Percentiles rank a stretch among this genome's conserved stretches.
Evolutionary conservation across 2,113 vertebrate species (phyloP).

Genomic region (Corythoichthys haematopterus): DNA sequence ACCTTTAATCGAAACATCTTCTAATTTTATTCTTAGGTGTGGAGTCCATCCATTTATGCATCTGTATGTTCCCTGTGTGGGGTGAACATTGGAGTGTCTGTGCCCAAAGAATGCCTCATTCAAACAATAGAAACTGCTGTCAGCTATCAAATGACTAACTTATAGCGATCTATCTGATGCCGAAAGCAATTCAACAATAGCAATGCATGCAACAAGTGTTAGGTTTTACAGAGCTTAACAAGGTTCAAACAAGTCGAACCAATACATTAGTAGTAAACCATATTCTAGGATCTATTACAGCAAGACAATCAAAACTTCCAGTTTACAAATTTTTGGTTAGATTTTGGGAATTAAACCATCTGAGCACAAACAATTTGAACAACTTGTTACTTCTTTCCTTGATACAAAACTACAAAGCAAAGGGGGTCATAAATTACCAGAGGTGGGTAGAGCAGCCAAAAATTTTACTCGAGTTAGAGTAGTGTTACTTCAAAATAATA

Average conservation of each 20-base stretch:
- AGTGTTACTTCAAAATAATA: too few species aligned
- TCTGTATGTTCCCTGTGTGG: too few species aligned
- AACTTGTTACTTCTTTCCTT: background rate
- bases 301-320: background rate
- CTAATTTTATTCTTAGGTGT: too few species aligned
- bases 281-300: background rate
- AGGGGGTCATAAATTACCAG: too few species aligned
- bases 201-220: background rate
- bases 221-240: background rate
- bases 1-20: too few species aligned
- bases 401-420: too few species aligned
- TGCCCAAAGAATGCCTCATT: too few species aligned
- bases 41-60: too few species aligned
- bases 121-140: background rate
- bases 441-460: too few species aligned
- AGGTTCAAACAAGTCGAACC: background rate
- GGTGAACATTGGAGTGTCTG: too few species aligned
- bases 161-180: background rate
- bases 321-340: background rate
- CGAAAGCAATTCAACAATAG: background rate
- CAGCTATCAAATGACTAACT: background rate
- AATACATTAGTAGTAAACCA: background rate
- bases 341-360: background rate
- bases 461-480: too few species aligned
- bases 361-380: background rate